phyloP scores from a whole-genome alignment of 2,888 invertebrate species.

The Toxonevra muliebris region DNA sequence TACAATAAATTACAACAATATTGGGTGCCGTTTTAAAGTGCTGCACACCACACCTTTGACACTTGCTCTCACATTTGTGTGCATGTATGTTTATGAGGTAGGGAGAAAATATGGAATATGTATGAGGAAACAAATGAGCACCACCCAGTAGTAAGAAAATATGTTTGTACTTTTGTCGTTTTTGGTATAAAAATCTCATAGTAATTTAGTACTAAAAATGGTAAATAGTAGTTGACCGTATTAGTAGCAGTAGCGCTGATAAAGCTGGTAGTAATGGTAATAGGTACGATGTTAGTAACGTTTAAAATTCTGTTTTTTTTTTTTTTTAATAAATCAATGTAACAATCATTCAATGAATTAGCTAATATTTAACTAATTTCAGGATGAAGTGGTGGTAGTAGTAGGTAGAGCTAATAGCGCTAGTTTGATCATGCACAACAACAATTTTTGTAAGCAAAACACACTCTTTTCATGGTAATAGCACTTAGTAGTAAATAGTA shows the following conservation, averaged over 20 bases:
- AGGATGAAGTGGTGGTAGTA: background rate
- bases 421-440: conserved; percentile 30
- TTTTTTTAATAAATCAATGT: conserved; percentile 17
- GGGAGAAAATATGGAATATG: too few species aligned
- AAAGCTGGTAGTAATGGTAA: background rate
- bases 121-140: too few species aligned
- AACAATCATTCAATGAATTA: conserved; percentile 26
- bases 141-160: too few species aligned
- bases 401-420: conserved; percentile 13
- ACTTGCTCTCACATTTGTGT: too few species aligned
- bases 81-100: too few species aligned
- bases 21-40: too few species aligned
- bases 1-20: too few species aligned
- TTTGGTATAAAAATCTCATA: too few species aligned
- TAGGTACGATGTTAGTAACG: background rate
- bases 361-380: conserved; percentile 3
- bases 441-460: conserved; percentile 18
- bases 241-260: conserved; percentile 3
- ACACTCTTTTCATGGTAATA: background rate
- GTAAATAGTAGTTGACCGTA: conserved; percentile 6
- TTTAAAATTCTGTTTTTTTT: background rate
- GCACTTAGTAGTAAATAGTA: too few species aligned
- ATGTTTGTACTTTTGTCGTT: too few species aligned
- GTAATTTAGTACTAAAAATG: background rate
- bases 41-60: too few species aligned